A percentile compares a stretch with the other conserved stretches of the same genome.
phyloP scores from a whole-genome alignment of 1,140 invertebrate genomes.

The Aphaenogaster ashmeadi region DNA sequence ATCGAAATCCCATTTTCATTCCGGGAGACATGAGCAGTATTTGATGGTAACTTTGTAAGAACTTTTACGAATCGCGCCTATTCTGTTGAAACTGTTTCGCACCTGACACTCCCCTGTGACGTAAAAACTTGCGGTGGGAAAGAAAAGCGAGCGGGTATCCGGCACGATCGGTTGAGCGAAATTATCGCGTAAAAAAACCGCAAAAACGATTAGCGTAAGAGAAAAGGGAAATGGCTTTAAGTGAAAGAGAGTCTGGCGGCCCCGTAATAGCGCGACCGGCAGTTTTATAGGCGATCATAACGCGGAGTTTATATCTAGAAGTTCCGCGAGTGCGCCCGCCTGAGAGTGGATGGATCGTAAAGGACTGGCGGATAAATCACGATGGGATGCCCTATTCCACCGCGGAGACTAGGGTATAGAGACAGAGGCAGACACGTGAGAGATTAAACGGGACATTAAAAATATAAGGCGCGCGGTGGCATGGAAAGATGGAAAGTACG shows the following conservation, averaged over 20 bases:
- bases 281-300: slow-evolving; percentile 59
- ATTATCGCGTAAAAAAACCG: not conserved
- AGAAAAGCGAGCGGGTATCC: not conserved
- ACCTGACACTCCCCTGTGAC: not conserved
- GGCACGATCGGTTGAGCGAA: not conserved
- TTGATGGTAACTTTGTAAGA: slow-evolving; percentile 53
- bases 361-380: slow-evolving; percentile 47
- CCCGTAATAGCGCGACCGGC: not conserved
- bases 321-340: not conserved
- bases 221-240: slow-evolving; percentile 14
- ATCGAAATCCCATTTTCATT: slow-evolving; percentile 53
- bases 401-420: not conserved
- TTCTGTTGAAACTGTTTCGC: slow-evolving; percentile 36
- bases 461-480: slow-evolving; percentile 67
- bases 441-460: slow-evolving; percentile 44
- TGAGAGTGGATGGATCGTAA: slow-evolving; percentile 48
- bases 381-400: slow-evolving; percentile 31
- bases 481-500: slow-evolving; percentile 56
- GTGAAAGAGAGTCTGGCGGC: not conserved
- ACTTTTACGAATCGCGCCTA: slow-evolving; percentile 22
- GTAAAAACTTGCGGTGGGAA: not conserved
- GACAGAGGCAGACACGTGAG: slow-evolving; percentile 15
- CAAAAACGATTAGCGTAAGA: not conserved
- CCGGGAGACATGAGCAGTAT: slow-evolving; percentile 23
- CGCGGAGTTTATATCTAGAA: slow-evolving; percentile 38